These are phyloP conservation scores for Panulirus ornatus DNA, from an alignment of 1,140 invertebrate genomes.

Conservation along the genomic window DNA sequence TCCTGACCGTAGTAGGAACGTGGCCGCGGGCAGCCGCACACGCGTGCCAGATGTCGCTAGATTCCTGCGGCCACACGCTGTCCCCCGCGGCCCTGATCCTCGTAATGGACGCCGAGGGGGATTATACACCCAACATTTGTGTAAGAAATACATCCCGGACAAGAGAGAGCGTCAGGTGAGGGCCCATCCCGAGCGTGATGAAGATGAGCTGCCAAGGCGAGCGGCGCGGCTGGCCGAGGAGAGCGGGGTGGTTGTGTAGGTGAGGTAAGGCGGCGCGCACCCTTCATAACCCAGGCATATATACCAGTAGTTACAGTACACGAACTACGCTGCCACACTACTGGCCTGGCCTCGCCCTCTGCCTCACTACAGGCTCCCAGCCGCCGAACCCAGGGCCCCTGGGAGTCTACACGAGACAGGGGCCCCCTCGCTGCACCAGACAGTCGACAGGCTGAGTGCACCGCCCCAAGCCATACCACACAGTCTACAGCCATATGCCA, in stretches of 20 bases:
- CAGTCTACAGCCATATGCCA: conserved; percentile 16
- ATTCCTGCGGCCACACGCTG: conserved; percentile 57
- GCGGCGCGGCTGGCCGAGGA: background rate
- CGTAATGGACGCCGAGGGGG: conserved; percentile 24
- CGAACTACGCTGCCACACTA: background rate
- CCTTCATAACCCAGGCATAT: conserved; percentile 30
- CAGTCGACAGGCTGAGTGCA: conserved; percentile 11
- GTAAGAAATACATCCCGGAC: conserved; percentile 26
- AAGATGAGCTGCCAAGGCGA: background rate
- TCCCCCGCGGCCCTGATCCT: conserved; percentile 37
- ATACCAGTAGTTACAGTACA: conserved; percentile 3
- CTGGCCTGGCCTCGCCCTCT: background rate
- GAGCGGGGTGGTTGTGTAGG: background rate
- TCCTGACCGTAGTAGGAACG: conserved; percentile 55
- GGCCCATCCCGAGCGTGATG: background rate
- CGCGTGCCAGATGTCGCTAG: conserved; percentile 69
- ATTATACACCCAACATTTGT: conserved; percentile 12
- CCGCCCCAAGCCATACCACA: background rate
- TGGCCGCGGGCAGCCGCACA: conserved; percentile 38
- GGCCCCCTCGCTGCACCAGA: conserved; percentile 20
- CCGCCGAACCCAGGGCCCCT: background rate
- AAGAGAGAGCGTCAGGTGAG: conserved; percentile 5
- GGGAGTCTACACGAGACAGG: background rate
- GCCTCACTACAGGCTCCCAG: background rate
- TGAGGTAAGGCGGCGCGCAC: conserved; percentile 15